These are phyloP conservation scores for Octopus sinensis DNA, from an alignment of 1,140 invertebrate genomes.

Conservation along the genomic window DNA sequence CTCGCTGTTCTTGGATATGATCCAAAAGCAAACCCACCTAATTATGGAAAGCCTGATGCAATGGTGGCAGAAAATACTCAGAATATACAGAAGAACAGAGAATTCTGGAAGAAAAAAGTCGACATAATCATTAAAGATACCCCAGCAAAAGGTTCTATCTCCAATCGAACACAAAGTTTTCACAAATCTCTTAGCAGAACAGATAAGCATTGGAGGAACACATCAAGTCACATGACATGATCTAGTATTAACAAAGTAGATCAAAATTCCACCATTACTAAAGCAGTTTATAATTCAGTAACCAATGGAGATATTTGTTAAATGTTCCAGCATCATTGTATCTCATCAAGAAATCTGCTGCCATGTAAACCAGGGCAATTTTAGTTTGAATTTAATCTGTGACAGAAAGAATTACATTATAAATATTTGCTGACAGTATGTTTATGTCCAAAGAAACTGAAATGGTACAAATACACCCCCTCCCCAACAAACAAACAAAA, in stretches of 20 bases:
- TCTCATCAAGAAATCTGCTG: no score
- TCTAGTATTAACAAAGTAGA: background rate
- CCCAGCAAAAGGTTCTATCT: constrained; percentile 6
- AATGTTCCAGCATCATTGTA: no score
- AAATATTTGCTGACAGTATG: no score
- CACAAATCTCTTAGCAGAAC: background rate
- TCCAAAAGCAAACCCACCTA: constrained; percentile 87
- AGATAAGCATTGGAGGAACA: background rate
- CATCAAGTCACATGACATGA: constrained; percentile 4
- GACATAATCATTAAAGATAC: constrained; percentile 32
- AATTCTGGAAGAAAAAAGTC: constrained; percentile 55
- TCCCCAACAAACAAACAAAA: no score
- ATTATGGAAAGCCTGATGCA: constrained; percentile 83
- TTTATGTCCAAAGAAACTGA: no score
- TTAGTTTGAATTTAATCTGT: no score
- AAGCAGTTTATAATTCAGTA: no score
- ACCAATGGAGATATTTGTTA: no score
- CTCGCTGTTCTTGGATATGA: constrained; percentile 85
- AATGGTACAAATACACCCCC: no score
- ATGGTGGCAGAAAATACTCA: constrained; percentile 80
- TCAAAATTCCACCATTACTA: no score
- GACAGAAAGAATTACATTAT: no score
- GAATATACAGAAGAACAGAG: constrained; percentile 57
- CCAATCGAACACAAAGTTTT: background rate
- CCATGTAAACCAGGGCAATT: no score